Evolutionary conservation across 2,888 invertebrate species (phyloP).

Genomic region (Esperia sulphurella): DNA sequence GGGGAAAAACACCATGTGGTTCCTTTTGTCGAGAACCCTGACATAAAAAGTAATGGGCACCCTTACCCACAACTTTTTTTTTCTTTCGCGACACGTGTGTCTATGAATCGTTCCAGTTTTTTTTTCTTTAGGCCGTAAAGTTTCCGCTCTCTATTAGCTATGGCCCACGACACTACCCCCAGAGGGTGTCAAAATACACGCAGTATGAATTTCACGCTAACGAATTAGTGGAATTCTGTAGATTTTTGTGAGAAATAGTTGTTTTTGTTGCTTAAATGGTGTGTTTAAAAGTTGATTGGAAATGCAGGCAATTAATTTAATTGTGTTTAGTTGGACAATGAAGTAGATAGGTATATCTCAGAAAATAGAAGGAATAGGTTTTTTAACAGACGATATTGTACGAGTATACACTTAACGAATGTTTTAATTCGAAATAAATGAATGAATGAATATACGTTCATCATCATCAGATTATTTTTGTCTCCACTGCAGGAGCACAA

Average conservation of each 20-base stretch:
- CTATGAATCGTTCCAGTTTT: neutral
- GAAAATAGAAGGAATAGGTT: no score
- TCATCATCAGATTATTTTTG: no score
- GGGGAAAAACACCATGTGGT: no score
- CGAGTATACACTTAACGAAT: no score
- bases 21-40: no score
- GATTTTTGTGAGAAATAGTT: conserved; percentile 1
- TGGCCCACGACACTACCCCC: conserved; percentile 26
- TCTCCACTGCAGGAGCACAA: no score
- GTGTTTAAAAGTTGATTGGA: neutral
- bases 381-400: no score
- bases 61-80: neutral
- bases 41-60: neutral
- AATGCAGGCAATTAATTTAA: neutral
- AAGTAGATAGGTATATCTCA: no score
- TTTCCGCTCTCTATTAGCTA: conserved; percentile 30
- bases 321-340: conserved; percentile 1
- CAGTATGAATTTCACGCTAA: conserved; percentile 59
- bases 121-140: neutral
- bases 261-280: neutral
- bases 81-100: neutral
- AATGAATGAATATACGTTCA: no score
- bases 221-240: conserved; percentile 57
- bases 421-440: no score
- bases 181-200: conserved; percentile 42